These are phyloP conservation scores for Dendroctonus ponderosae DNA, from an alignment of 1,140 invertebrate species.

Conservation along the genomic window DNA sequence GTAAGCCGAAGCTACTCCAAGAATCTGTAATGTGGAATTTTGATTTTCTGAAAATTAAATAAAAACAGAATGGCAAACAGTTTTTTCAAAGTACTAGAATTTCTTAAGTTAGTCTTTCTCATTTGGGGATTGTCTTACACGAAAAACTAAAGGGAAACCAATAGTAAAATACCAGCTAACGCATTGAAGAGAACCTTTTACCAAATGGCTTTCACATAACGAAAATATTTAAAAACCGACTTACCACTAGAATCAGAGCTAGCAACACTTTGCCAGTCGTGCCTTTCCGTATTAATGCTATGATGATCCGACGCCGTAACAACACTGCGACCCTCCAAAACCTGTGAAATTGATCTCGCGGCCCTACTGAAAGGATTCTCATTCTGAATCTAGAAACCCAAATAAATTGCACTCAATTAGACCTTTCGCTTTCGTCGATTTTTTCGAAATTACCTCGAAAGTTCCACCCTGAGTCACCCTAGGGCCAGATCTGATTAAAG, in stretches of 20 bases:
- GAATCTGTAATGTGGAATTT: too few species aligned
- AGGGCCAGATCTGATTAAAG: conserved; percentile 60
- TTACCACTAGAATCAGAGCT: conserved; percentile 12
- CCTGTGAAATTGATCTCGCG: conserved; percentile 45
- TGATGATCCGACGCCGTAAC: conserved; percentile 45
- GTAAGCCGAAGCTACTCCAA: too few species aligned
- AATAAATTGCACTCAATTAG: background rate
- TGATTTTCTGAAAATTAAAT: too few species aligned
- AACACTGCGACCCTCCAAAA: conserved; percentile 37
- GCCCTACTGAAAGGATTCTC: conserved; percentile 60
- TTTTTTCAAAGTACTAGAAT: too few species aligned
- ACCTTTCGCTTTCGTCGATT: too few species aligned
- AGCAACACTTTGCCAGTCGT: conserved; percentile 5
- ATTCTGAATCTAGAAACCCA: conserved; percentile 46
- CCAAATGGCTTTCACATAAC: background rate
- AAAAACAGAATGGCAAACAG: too few species aligned
- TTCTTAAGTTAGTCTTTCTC: too few species aligned
- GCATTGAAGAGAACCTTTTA: too few species aligned
- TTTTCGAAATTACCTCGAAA: conserved; percentile 50
- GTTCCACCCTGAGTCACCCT: conserved; percentile 62
- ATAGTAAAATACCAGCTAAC: too few species aligned
- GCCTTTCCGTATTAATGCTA: conserved; percentile 46
- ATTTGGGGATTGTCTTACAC: too few species aligned
- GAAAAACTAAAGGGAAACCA: too few species aligned
- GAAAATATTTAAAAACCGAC: background rate